Percentiles rank a stretch among this genome's conserved stretches.
Evolutionary conservation across 2,888 invertebrate genomes (phyloP).

Genomic region (Agrochola litura): DNA sequence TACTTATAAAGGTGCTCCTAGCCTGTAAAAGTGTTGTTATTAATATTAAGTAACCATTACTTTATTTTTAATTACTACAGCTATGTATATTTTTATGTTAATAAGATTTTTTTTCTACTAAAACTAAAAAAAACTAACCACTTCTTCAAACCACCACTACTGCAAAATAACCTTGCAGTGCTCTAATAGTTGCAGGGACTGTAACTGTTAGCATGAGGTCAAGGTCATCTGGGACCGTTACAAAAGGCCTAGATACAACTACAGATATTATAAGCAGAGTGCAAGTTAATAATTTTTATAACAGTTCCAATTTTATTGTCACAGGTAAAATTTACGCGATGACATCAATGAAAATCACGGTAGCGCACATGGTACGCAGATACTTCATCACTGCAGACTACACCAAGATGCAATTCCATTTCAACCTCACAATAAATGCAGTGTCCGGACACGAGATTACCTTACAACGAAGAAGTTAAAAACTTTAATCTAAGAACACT

Average conservation of each 20-base stretch:
- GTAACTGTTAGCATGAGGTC: neutral
- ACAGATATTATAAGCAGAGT: neutral
- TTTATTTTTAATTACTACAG: no score
- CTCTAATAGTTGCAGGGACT: neutral
- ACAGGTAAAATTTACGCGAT: constrained; percentile 13
- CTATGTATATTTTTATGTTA: no score
- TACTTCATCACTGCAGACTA: constrained; percentile 12
- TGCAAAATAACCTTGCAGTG: neutral
- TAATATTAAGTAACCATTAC: no score
- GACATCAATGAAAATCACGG: constrained; percentile 3
- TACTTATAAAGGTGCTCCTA: no score
- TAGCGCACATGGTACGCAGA: constrained; percentile 1
- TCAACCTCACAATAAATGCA: neutral
- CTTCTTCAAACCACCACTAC: no score
- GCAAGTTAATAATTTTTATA: neutral
- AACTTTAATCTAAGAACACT: neutral
- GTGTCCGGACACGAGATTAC: neutral
- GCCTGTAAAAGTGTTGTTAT: no score
- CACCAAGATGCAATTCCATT: constrained; percentile 5
- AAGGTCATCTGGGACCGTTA: neutral
- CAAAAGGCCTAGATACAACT: neutral
- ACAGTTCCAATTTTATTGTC: neutral
- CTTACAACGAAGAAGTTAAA: neutral
- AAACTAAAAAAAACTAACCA: no score
- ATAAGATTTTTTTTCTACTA: no score